Evolutionary conservation across 2,113 vertebrate species (phyloP).

Genomic region (Megaceryle torquata): DNA sequence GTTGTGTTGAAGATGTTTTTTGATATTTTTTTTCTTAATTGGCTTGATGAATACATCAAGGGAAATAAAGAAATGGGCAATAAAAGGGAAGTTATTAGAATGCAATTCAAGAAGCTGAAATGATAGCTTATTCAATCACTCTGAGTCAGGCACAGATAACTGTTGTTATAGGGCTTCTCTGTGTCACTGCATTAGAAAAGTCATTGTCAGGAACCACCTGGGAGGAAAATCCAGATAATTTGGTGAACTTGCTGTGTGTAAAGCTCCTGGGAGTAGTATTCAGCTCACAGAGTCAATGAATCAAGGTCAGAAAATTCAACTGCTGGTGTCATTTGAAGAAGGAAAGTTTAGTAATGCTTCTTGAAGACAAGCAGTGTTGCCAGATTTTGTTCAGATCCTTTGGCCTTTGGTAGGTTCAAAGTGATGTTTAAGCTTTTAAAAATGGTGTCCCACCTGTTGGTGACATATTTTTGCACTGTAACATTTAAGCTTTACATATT

Average conservation of each 20-base stretch:
- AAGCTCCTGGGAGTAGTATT: not conserved
- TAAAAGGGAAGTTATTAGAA: not conserved
- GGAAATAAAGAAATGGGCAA: not conserved
- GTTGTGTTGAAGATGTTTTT: not conserved
- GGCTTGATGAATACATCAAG: not conserved
- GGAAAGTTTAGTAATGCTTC: not conserved
- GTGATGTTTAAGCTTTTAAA: not conserved
- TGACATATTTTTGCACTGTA: not conserved
- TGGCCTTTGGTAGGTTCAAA: not conserved
- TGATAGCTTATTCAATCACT: not conserved
- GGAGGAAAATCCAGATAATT: slow-evolving; percentile 2
- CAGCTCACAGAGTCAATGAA: not conserved
- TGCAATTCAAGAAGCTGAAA: not conserved
- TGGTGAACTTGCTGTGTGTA: not conserved
- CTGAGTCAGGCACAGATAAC: not conserved
- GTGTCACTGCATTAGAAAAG: not conserved
- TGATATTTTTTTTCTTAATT: not conserved
- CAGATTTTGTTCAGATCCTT: not conserved
- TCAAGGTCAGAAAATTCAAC: slow-evolving; percentile 14
- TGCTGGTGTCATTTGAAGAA: slow-evolving; percentile 16
- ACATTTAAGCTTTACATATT: not conserved
- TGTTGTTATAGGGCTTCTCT: not conserved
- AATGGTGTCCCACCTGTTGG: not conserved
- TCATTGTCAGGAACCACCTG: not conserved
- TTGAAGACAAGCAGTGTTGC: not conserved